Evolutionary conservation across 2,888 invertebrate species (phyloP).

Genomic region (Melolontha melolontha): DNA sequence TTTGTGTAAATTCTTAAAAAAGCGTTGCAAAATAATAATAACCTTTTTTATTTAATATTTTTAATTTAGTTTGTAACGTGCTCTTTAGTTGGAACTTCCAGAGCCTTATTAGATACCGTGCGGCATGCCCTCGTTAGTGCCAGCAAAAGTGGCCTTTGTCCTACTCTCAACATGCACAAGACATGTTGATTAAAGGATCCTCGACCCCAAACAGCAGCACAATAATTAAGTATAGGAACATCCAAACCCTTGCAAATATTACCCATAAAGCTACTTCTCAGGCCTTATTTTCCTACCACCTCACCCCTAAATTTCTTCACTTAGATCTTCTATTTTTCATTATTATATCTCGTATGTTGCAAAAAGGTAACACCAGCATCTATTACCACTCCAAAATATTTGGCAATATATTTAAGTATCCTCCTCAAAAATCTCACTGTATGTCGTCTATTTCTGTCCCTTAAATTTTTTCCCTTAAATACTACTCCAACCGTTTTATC

Average conservation of each 20-base stretch:
- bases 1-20: too few relatives aligned
- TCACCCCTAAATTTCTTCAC: neutral
- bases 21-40: too few relatives aligned
- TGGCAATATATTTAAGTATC: neutral
- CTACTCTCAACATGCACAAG: neutral
- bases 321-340: neutral
- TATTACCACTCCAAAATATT: neutral
- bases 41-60: too few relatives aligned
- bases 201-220: neutral
- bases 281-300: neutral
- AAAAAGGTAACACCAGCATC: neutral
- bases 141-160: conserved; percentile 1
- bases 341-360: neutral
- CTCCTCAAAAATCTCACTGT: neutral
- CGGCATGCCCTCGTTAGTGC: neutral
- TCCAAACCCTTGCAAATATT: neutral
- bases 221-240: neutral
- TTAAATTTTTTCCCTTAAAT: neutral
- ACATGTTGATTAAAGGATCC: neutral
- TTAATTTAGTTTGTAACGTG: too few relatives aligned
- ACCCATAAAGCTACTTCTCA: neutral
- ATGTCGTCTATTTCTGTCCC: neutral
- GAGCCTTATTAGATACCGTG: too few relatives aligned
- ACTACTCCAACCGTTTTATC: neutral
- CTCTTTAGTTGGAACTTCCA: too few relatives aligned